Evolutionary conservation across 1,140 invertebrate species (phyloP), one percentile per base, ranked within the genome.

Genomic region (Chrysomallon squamiferum): DNA sequence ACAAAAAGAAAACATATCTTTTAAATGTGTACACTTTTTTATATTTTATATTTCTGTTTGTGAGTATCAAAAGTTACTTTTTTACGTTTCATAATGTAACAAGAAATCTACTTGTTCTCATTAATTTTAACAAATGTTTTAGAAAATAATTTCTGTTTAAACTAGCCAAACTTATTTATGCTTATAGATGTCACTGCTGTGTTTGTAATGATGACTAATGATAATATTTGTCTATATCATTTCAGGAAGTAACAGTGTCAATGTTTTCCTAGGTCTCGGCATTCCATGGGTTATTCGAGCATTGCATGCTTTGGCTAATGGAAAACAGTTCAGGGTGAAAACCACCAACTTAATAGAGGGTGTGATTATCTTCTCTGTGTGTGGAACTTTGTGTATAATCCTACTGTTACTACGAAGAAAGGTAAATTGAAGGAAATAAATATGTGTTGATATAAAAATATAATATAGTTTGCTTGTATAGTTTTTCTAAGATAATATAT

Each of bases 241-340:
- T 62, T 71, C 82, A 73, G 87, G 87, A 20, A 86, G 85, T 71
- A 87, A 87, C 71, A 86, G 85, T 57, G 86, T 87, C n/a, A 91
- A 91, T 76, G 90, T 91, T 22, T 90, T 91, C 73, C 86, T 91
- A 64, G 90, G 90, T 62, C 83, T 91, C 0, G 90, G 90, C 33
- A 75, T 90, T 29, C 90, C 90, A 0, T 91, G 90, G 90, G 75
- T 90, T 11, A 84, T 90, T 33, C 88, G 88, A 43, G 83, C 89
- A 38, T 82, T 88, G 59, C 90, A 89, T 69, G 87, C 88, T 77
- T 61, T 76, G 18, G 68, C 79, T 13, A 80, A 84, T 59, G 88
- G 87, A 70, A 82, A 68, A 52, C 57, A 54, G 22, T 89, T 88
- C 72, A 67, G 49, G 32, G 89, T 90, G 1, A 64, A 75, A 54